Percentiles rank a stretch among this genome's conserved stretches.
Evolutionary conservation across 2,797 vertebrate species (phyloP).

Genomic region (Pseudocheirus occidentalis): DNA sequence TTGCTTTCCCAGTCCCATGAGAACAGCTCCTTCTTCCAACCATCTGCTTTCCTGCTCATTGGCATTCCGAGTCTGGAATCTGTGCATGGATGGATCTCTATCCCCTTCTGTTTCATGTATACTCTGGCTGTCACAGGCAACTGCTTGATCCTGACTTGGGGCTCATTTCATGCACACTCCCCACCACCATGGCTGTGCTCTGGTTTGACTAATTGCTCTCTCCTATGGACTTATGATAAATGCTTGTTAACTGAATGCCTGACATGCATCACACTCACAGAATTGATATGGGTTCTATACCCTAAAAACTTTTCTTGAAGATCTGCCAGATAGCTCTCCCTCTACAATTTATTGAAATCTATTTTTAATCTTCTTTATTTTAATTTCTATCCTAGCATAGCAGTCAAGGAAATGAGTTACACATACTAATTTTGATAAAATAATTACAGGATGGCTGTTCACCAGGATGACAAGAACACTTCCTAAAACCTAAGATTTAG

Average conservation of each 20-base stretch:
- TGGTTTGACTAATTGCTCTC: slow-evolving; percentile 67
- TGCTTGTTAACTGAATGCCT: too few species aligned
- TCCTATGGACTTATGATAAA: too few species aligned
- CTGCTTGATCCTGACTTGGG: slow-evolving; percentile 48
- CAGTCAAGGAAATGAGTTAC: neutral
- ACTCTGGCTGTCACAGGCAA: slow-evolving; percentile 48
- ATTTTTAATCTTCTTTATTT: neutral
- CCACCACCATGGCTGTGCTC: slow-evolving; percentile 61
- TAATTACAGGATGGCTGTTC: neutral
- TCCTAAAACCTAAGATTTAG: neutral
- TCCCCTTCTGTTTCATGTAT: slow-evolving; percentile 56
- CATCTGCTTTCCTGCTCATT: slow-evolving; percentile 62
- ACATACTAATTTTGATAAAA: neutral
- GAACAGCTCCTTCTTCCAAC: slow-evolving; percentile 66
- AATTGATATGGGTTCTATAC: too few species aligned
- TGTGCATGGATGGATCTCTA: slow-evolving; percentile 43
- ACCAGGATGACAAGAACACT: neutral
- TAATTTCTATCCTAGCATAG: neutral
- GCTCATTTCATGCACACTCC: slow-evolving; percentile 58
- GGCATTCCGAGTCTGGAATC: slow-evolving; percentile 66
- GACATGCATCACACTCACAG: too few species aligned
- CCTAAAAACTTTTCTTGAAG: too few species aligned
- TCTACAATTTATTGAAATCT: neutral
- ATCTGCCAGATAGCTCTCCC: too few species aligned
- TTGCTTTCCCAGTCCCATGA: neutral